Conservation (phyloP, 2,113 vertebrate species). For the Dipodomys stephensi region DNA sequence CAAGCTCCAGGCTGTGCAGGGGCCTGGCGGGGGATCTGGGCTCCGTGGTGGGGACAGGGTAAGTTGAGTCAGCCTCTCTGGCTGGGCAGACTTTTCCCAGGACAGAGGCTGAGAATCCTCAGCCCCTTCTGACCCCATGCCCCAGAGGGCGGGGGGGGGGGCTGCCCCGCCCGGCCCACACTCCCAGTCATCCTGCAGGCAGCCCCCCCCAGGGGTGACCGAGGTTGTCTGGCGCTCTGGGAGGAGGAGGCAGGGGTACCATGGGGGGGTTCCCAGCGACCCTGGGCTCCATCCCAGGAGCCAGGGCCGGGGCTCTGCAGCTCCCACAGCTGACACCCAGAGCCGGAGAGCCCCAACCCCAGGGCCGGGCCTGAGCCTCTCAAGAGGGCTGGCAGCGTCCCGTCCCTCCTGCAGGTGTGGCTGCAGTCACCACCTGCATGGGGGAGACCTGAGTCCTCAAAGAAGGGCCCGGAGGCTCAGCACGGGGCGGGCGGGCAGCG, state of each 20-base stretch:
- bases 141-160: background rate
- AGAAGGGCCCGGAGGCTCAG: background rate
- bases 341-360: background rate
- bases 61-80: background rate
- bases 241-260: background rate
- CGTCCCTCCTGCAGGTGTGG: background rate
- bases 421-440: background rate
- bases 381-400: background rate
- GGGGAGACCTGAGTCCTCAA: background rate
- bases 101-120: background rate
- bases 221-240: no score
- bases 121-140: background rate
- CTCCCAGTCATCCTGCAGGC: no score
- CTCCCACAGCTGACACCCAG: background rate
- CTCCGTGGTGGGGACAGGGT: background rate
- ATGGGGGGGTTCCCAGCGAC: no score
- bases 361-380: accelerated
- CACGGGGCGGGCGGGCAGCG: background rate
- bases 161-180: no score
- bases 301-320: accelerated
- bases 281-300: background rate
- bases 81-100: background rate
- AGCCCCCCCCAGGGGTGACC: no score
- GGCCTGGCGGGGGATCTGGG: background rate
- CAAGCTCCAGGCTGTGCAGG: background rate